Evolutionary conservation across 2,888 invertebrate genomes (phyloP), one percentile per base, ranked within the genome.

Genomic region (Branchinecta sandiegonensis): DNA sequence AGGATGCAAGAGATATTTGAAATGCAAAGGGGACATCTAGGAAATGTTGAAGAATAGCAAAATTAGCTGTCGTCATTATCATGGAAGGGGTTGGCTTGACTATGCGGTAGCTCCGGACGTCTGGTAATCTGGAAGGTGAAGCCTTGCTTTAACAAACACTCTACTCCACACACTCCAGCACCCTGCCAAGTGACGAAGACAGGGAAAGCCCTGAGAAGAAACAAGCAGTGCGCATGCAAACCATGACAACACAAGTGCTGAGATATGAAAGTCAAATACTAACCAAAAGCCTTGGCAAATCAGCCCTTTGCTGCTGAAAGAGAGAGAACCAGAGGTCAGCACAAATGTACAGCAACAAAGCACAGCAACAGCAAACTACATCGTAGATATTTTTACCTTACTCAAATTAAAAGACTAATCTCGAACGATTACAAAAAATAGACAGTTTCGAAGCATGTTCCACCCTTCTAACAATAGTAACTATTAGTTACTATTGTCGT

Each of bases 281-380:
- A 75, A 79, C 79, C 78, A 79, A 76, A 72, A 79, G 79, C 78
- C 89, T 83, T 48, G 89, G 89, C 74, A 90, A 80, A 78, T 90
- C 89, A 70, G 89, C 88, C 79, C 89, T 83, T 81, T 89, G 90
- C 86, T 89, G 89, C 88, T 90, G 84, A 70, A 83, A 83, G 72
- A 74, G 76, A 74, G 74, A 72, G 75, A 73, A 46, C 23, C 68
- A 37, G 64, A 66, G 23, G 14, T 14, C 17, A 67, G 65, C 56
- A 66, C n/a, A 67, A 64, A n/a, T 12, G 48, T n/a, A 56, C 50
- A 63, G 63, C 50, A 48, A 63, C 23, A 50, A 11, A 67, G 13
- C 37, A 67, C 37, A 23, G 67, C 46, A 67, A 14, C 50, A 65
- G n/a, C 23, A 9, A 11, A 14, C 46, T 23, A 8, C 9, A 8